Base-by-base conservation (phyloP, 1,140 invertebrate species). In the Lasioglossum albipes region DNA sequence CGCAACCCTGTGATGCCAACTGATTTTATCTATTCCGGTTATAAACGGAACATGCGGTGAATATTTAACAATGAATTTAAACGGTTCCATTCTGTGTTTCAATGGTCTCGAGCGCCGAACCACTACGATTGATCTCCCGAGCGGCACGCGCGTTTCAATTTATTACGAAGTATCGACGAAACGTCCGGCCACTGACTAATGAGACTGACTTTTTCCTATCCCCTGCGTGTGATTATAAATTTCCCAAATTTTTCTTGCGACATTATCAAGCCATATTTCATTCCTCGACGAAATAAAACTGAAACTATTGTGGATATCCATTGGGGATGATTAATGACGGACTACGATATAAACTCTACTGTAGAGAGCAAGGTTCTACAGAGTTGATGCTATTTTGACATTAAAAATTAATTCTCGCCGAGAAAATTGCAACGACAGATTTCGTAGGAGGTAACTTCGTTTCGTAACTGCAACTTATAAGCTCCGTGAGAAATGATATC, bases 171-270 rank as follows among this genome's bases (percentile, higher is more conserved):
- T 67, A 68, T 75, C 49, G 49, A 67, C 2, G 18, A 75, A 57
- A 54, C 5, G 36, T 75, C 64, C n/a, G 13, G 18, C 16, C 62
- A 75, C 64, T 75, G n/a, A 75, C 42, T 45, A 75, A 64, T 27
- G 62, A 59, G 27, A 16, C 13, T 18, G 57, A 75, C 45, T 42
- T 65, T 57, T 36, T 13, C 16, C n/a, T 12, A 49, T 13, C 45
- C 45, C 45, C 2, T 13, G 45, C 36, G 5, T 10, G 20, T n/a
- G 9, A 68, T 75, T 59, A 75, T 75, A 68, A 68, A 75, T 68
- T 65, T 59, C 22, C 16, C 9, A 20, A 16, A 68, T 75, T 68
- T 16, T 12, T 67, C 36, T 16, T 7, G 5, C 16, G 31, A 31
- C 64, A 22, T n/a, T 52, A n/a, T 6, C 31, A 22, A n/a, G 52